phyloP scores from a whole-genome alignment of 2,113 vertebrate genomes.

The Pachycephala philippinensis region DNA sequence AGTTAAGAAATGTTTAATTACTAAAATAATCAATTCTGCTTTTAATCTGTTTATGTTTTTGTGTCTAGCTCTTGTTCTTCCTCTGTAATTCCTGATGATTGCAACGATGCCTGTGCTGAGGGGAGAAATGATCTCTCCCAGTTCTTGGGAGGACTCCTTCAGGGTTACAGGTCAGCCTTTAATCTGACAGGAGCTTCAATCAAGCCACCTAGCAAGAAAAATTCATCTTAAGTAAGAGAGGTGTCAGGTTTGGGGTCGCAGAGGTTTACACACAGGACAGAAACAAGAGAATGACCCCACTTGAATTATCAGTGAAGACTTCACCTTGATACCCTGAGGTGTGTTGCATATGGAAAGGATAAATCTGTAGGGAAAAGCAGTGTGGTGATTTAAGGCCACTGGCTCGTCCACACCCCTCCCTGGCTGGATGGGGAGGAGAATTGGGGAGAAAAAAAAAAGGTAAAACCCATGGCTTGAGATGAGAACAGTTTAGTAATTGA shows the following conservation, averaged over 20 bases:
- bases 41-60: conserved; percentile 8
- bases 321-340: background rate
- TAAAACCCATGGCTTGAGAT: no score
- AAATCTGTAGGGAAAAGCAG: background rate
- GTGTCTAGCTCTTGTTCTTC: background rate
- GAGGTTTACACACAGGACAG: background rate
- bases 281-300: background rate
- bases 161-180: background rate
- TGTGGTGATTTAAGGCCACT: background rate
- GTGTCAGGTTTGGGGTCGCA: background rate
- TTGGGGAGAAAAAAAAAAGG: fast-evolving
- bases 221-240: background rate
- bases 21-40: conserved; percentile 35
- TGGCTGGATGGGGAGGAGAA: background rate
- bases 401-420: background rate
- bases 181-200: background rate
- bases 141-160: background rate
- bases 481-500: background rate
- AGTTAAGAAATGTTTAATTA: conserved; percentile 52
- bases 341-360: fast-evolving
- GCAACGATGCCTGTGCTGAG: background rate
- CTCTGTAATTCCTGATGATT: background rate
- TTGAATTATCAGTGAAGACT: background rate
- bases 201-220: background rate
- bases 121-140: background rate